phyloP scores from a whole-genome alignment of 2,797 vertebrate genomes.

The Ceryle rudis region DNA sequence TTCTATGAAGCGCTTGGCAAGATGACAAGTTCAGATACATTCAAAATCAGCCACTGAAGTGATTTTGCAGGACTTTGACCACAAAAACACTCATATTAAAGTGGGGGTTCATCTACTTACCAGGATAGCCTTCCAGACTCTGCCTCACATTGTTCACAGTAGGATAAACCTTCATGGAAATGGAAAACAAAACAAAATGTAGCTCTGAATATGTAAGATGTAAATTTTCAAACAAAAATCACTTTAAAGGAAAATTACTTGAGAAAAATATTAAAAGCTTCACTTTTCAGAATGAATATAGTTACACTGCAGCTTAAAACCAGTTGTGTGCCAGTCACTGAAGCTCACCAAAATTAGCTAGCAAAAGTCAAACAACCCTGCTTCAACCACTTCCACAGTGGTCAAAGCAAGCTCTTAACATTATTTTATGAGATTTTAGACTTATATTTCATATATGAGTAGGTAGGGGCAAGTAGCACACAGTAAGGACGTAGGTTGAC shows the following conservation, averaged over 20 bases:
- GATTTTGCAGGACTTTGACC: not conserved
- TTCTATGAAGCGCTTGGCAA: not conserved
- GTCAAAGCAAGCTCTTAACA: not conserved
- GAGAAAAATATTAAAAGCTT: not conserved
- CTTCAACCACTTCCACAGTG: not conserved
- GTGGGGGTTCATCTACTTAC: constrained; percentile 71
- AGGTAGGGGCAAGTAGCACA: not conserved
- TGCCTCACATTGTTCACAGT: constrained; percentile 94
- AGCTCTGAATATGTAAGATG: not conserved
- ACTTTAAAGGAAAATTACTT: not conserved
- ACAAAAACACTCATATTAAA: not conserved
- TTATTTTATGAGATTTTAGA: not conserved
- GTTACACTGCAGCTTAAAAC: not conserved
- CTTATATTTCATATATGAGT: not conserved
- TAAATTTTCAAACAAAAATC: not conserved
- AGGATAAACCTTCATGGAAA: constrained; percentile 87
- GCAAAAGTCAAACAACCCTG: not conserved
- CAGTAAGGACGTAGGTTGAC: not conserved
- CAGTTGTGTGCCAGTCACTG: not conserved
- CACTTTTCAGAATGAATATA: not conserved
- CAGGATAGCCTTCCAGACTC: constrained; percentile 97
- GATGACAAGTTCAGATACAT: not conserved
- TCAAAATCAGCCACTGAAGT: not conserved
- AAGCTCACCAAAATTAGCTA: not conserved
- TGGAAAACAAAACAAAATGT: not conserved